Conservation (phyloP, 2,113 vertebrate genomes). For the Spea bombifrons region DNA sequence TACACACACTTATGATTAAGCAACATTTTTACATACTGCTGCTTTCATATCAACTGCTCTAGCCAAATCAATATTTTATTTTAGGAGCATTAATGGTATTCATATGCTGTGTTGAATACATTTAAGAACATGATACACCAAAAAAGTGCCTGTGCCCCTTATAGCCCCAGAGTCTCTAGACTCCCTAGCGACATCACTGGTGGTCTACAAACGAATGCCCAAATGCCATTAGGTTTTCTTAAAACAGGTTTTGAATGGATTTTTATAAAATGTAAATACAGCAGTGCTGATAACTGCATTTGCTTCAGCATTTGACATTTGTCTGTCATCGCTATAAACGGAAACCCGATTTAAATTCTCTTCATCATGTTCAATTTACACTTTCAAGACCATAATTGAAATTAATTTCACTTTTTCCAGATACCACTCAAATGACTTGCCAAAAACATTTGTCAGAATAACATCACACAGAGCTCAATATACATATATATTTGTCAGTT, state of each 20-base stretch:
- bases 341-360: constrained; percentile 8
- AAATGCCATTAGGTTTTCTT: neutral
- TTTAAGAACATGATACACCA: too few species aligned
- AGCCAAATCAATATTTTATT: too few species aligned
- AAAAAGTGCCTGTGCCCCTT: too few species aligned
- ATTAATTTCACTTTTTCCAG: neutral
- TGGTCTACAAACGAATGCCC: neutral
- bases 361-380: neutral
- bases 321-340: neutral
- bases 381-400: neutral
- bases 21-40: too few species aligned
- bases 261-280: neutral
- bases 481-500: too few species aligned
- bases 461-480: too few species aligned
- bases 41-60: too few species aligned
- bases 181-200: too few species aligned
- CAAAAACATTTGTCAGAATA: neutral
- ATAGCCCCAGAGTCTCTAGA: too few species aligned
- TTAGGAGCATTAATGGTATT: too few species aligned
- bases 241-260: constrained; percentile 7
- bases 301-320: neutral
- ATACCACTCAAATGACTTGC: neutral
- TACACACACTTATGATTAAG: too few species aligned
- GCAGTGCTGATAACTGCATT: neutral
- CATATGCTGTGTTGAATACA: too few species aligned